Evolutionary conservation across 1,140 invertebrate species (phyloP), one percentile per base, ranked within the genome.

Genomic region (Conus ventricosus): DNA sequence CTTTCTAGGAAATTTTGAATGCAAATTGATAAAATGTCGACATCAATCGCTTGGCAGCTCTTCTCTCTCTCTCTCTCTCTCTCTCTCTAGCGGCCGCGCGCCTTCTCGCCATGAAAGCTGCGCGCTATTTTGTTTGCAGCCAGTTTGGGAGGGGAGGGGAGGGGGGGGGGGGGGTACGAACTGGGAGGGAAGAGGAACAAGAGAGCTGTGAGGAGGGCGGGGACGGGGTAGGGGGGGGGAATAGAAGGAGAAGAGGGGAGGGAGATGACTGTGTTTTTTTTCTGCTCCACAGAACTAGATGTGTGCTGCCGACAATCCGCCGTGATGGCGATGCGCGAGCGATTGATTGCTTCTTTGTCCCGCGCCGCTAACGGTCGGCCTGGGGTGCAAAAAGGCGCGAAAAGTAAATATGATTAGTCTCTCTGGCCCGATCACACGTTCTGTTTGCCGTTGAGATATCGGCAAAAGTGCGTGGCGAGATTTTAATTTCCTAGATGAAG

Each of bases 401-500:
- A 88, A 89, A 90, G 89, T 88, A 91, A 91, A 91, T 91, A 91
- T 91, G 90, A 91, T 91, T 91, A 91, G 88, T 75, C 85, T 75
- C 85, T 67, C 71, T 53, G 82, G 87, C 88, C 82, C 86, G 87
- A 90, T 88, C 85, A 85, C 60, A 25, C 84, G 87, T 88, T 90
- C 88, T 90, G 88, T 91, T 91, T 90, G 89, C 90, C 89, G 87
- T 90, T 90, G 87, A 84, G 88, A 85, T 89, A 78, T 89, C 89
- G 57, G 60, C 82, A 82, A 86, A 82, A 82, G 85, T 83, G 89
- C 87, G 89, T 85, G 90, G 80, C 78, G 81, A 75, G 89, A 90
- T 89, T 91, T 91, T 91, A 90, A 91, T 91, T 91, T 91, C 87
- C 90, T 88, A 88, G 90, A 91, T 91, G 90, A 91, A 91, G 90